Base-by-base conservation (phyloP, 2,113 vertebrate genomes). In the Andinoacara biseriatus region DNA sequence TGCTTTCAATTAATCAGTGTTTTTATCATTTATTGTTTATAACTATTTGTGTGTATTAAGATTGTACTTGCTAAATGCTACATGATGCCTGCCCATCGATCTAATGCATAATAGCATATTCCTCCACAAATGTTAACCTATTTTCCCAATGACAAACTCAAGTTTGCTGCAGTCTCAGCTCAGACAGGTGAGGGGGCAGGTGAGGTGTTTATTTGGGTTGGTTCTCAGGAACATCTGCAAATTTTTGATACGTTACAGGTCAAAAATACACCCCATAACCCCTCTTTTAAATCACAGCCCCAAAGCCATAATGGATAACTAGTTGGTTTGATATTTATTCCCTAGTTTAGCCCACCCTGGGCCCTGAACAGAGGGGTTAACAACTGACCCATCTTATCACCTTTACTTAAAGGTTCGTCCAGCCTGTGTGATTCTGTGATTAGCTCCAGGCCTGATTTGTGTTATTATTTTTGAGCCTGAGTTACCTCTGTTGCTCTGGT, bases 401-500 rank as follows among this genome's bases (percentile, higher is more conserved):
- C 22, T 69, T 69, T 7, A 49, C 9, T 2, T 26, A 67, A 67
- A 46, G 54, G 29, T 58, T 22, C 15, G 58, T 1, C 38, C n/a
- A 49, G 18, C 58, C 8, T 4, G 11, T 8, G 4, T 0, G 31
- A 33, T 24, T 10, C 60, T 2, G 56, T 46, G n/a, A n/a, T 38
- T 5, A 10, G 52, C 22, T 38, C 33, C 18, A 2, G 15, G 18
- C 31, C 4, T 1, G 7, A 0, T 24, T 2, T 14, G 15, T 24
- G 2, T 3, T 17, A 38, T 20, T 15, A 10, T 76, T 10, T 7
- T 8, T 2, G 7, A 35, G 38, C 17, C 20, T 4, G 26, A 15
- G 4, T 84, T 91, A 95, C 95, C 91, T 87, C 79, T 65, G 5
- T 56, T 5, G 76, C 22, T 2, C 43, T 63, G 61, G 15, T 85